Conservation (phyloP, 23 tunicate genomes). For the Styela plicata region DNA sequence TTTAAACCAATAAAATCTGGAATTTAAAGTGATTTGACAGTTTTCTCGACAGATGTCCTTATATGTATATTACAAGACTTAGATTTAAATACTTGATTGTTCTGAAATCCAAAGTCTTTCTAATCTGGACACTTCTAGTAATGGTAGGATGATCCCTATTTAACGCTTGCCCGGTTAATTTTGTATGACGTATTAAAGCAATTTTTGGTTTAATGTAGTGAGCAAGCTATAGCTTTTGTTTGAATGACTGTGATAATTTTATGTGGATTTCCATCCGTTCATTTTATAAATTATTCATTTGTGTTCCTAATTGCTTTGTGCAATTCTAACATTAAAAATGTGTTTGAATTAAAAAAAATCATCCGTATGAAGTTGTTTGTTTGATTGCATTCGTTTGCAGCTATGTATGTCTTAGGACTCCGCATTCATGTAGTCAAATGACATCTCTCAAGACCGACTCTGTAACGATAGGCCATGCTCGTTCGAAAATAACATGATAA, state of each 20-base stretch:
- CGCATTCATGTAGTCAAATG: too few species aligned
- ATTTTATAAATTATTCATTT: too few species aligned
- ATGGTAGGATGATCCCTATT: background rate
- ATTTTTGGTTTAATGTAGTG: background rate
- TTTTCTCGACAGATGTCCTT: background rate
- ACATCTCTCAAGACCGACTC: too few species aligned
- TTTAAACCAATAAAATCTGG: too few species aligned
- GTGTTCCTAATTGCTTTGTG: background rate
- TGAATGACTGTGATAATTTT: background rate
- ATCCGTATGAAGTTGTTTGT: too few species aligned
- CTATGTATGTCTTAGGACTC: too few species aligned
- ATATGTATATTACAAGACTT: background rate
- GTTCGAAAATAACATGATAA: too few species aligned
- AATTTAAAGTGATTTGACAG: too few species aligned
- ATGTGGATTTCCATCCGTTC: background rate
- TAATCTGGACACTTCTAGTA: background rate
- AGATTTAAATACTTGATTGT: background rate
- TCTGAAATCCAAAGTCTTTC: background rate
- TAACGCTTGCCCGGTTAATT: background rate
- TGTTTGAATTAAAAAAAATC: background rate
- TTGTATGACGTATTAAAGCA: too few species aligned
- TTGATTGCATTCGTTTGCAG: too few species aligned
- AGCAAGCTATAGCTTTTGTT: background rate
- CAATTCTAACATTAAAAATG: background rate
- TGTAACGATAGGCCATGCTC: too few species aligned